Percentiles rank a stretch among this genome's conserved stretches.
Conservation (phyloP, 2,888 invertebrate genomes). For the Cotesia congregata region DNA sequence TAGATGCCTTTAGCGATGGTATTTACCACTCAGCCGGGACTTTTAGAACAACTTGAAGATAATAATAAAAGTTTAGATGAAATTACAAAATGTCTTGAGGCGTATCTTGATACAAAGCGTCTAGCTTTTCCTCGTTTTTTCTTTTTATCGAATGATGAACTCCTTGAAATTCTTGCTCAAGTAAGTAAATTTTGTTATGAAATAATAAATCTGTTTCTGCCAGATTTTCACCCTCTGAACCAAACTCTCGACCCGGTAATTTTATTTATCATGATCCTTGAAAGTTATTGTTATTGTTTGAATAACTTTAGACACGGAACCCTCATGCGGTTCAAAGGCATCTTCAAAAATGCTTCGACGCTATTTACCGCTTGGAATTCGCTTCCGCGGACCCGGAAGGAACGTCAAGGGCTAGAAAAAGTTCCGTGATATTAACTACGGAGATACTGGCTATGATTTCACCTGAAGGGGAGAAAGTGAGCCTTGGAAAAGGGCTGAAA, state of each 20-base stretch:
- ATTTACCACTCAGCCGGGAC: slow-evolving; percentile 81
- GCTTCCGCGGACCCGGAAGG: slow-evolving; percentile 75
- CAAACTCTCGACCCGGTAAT: neutral
- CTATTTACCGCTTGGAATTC: slow-evolving; percentile 84
- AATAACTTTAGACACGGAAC: slow-evolving; percentile 77
- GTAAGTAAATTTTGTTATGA: slow-evolving; percentile 63
- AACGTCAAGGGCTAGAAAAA: slow-evolving; percentile 68
- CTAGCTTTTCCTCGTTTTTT: slow-evolving; percentile 91
- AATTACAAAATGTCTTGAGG: slow-evolving; percentile 91
- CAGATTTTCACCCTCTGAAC: slow-evolving; percentile 12
- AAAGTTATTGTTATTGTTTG: slow-evolving; percentile 24
- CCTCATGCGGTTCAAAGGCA: slow-evolving; percentile 93
- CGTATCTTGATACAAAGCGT: slow-evolving; percentile 89
- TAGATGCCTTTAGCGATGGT: slow-evolving; percentile 85
- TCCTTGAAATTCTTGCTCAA: slow-evolving; percentile 91
- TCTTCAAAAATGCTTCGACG: slow-evolving; percentile 90
- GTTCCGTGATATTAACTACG: slow-evolving; percentile 76
- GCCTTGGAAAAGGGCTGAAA: slow-evolving; percentile 85
- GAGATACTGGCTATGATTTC: slow-evolving; percentile 92
- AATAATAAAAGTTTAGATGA: slow-evolving; percentile 87
- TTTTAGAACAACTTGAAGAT: slow-evolving; percentile 78
- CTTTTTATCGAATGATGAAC: slow-evolving; percentile 90
- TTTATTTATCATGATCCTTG: neutral
- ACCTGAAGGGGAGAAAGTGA: slow-evolving; percentile 88
- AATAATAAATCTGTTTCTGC: neutral